These are phyloP conservation scores for Drosophila lutescens DNA, from an alignment of 2,888 invertebrate species.

Conservation along the genomic window DNA sequence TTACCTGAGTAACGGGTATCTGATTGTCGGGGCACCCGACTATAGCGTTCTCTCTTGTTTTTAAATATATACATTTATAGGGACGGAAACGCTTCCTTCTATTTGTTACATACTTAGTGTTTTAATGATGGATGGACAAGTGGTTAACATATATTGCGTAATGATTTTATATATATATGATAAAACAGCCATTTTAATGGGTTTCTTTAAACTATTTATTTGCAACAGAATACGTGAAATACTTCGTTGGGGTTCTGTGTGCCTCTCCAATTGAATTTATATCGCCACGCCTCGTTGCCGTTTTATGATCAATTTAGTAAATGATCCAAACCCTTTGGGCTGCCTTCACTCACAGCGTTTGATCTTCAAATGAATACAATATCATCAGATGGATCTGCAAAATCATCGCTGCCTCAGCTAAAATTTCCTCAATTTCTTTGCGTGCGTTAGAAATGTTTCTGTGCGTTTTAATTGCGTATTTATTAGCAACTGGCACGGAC, in stretches of 20 bases:
- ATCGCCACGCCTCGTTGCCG: conserved; percentile 30
- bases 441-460: conserved; percentile 56
- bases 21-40: too few species aligned
- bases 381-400: conserved; percentile 20
- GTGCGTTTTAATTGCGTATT: conserved; percentile 63
- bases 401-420: conserved; percentile 11
- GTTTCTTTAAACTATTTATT: neutral
- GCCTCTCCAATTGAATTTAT: conserved; percentile 9
- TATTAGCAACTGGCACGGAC: conserved; percentile 64
- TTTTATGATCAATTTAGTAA: conserved; percentile 44
- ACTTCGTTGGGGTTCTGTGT: conserved; percentile 26
- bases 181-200: neutral
- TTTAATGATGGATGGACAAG: too few species aligned
- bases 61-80: too few species aligned
- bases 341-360: conserved; percentile 32
- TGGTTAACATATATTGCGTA: too few species aligned
- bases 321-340: conserved; percentile 28
- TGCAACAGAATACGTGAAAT: neutral
- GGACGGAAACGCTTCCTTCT: too few species aligned
- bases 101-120: too few species aligned
- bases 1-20: too few species aligned
- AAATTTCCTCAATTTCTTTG: conserved; percentile 58
- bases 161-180: too few species aligned
- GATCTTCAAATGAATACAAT: conserved; percentile 40
- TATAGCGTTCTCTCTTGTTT: too few species aligned